These are phyloP conservation scores for Belonocnema kinseyi DNA, from an alignment of 1,140 invertebrate genomes.

Conservation along the genomic window DNA sequence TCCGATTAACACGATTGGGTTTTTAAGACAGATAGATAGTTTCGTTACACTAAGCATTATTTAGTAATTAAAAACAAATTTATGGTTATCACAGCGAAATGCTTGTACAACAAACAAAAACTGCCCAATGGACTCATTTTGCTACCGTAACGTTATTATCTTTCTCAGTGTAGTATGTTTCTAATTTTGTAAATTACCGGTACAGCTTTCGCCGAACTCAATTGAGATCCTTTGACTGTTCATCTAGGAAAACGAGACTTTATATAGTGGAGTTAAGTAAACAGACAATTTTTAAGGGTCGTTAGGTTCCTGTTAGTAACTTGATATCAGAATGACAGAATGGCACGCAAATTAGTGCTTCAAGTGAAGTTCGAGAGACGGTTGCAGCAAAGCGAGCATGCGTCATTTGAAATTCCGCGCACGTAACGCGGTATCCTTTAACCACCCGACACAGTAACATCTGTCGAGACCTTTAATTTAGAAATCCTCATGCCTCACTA, in stretches of 20 bases:
- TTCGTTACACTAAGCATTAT: too few relatives aligned
- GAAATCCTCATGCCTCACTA: conserved; percentile 30
- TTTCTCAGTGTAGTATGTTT: too few relatives aligned
- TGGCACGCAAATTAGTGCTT: conserved; percentile 6
- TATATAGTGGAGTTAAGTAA: neutral
- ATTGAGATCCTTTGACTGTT: too few relatives aligned
- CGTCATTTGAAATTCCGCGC: conserved; percentile 18
- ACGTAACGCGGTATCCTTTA: conserved; percentile 31
- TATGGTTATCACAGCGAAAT: too few relatives aligned
- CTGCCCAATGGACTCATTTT: too few relatives aligned
- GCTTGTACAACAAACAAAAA: too few relatives aligned
- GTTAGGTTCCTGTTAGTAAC: neutral
- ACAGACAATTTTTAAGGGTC: neutral
- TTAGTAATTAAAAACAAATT: too few relatives aligned
- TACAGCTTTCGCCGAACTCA: too few relatives aligned
- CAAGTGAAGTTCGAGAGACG: conserved; percentile 22
- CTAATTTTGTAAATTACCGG: too few relatives aligned
- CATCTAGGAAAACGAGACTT: neutral
- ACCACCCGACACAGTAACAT: conserved; percentile 33
- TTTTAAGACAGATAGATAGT: too few relatives aligned
- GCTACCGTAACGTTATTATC: too few relatives aligned
- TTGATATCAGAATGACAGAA: conserved; percentile 9
- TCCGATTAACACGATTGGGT: too few relatives aligned
- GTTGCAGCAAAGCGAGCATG: conserved; percentile 10
- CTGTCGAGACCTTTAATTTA: conserved; percentile 36